These are phyloP conservation scores for Hirtodrosophila confusa DNA, from an alignment of 2,888 invertebrate genomes.

Conservation along the genomic window DNA sequence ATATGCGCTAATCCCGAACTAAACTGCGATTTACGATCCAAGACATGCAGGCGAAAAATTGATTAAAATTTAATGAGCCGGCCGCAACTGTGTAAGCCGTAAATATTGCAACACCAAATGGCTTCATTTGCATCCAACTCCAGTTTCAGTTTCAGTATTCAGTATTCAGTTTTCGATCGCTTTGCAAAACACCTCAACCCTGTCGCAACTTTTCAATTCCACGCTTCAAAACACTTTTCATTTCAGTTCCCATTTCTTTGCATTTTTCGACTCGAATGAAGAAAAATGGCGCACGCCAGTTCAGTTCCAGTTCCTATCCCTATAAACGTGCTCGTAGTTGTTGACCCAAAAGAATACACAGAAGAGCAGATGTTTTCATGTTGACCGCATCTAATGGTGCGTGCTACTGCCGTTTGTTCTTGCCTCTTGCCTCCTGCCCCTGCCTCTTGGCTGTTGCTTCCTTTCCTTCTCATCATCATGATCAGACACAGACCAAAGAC, in stretches of 20 bases:
- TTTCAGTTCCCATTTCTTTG: conserved; percentile 35
- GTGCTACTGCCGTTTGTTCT: conserved; percentile 80
- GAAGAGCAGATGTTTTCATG: conserved; percentile 80
- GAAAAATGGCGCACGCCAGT: conserved; percentile 70
- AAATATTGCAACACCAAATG: conserved; percentile 63
- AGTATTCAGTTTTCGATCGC: conserved; percentile 13
- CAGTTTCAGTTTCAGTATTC: conserved; percentile 17
- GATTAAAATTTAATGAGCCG: conserved; percentile 75
- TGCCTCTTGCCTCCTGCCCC: conserved; percentile 16
- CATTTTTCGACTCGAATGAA: no score
- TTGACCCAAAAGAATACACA: conserved; percentile 61
- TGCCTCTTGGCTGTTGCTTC: conserved; percentile 33
- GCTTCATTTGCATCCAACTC: conserved; percentile 76
- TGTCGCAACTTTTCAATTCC: conserved; percentile 17
- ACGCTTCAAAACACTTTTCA: conserved; percentile 67
- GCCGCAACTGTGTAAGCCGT: conserved; percentile 64
- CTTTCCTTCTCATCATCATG: conserved; percentile 31
- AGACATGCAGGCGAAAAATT: conserved; percentile 64
- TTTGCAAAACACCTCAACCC: no score
- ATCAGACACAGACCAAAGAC: conserved; percentile 31
- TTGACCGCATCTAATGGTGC: conserved; percentile 84
- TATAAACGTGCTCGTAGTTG: conserved; percentile 27
- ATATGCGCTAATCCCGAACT: conserved; percentile 76
- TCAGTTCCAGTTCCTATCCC: not conserved
- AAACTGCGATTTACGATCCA: conserved; percentile 77